These are phyloP conservation scores for Candidula unifasciata DNA, from an alignment of 2,888 invertebrate genomes.

Conservation along the genomic window DNA sequence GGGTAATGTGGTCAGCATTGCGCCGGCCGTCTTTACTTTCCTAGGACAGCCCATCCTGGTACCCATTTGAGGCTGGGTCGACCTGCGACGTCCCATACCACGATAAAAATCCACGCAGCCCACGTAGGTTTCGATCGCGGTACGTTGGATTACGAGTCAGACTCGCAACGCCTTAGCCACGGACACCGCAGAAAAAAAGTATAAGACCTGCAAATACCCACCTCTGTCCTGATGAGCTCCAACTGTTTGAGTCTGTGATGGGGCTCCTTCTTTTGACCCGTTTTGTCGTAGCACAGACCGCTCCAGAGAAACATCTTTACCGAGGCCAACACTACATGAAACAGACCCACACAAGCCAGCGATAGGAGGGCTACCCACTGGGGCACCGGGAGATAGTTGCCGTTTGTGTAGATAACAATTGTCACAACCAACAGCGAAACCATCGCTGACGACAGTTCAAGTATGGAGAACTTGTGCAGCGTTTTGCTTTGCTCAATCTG, in stretches of 20 bases:
- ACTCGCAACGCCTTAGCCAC: too few relatives aligned
- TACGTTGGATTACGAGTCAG: too few relatives aligned
- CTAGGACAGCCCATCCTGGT: too few relatives aligned
- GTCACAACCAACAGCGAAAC: constrained; percentile 58
- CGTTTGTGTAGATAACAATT: constrained; percentile 60
- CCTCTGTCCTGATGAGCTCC: constrained; percentile 70
- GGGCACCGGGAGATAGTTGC: constrained; percentile 48
- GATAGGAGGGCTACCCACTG: constrained; percentile 64
- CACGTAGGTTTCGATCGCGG: too few relatives aligned
- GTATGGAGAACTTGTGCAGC: constrained; percentile 59
- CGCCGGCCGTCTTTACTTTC: too few relatives aligned
- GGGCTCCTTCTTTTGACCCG: constrained; percentile 62
- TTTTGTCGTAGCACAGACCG: constrained; percentile 58
- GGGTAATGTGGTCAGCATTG: too few relatives aligned
- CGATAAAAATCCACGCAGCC: too few relatives aligned
- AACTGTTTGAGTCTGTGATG: constrained; percentile 69
- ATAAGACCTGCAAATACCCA: constrained; percentile 44
- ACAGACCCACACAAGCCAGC: constrained; percentile 56
- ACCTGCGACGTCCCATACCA: too few relatives aligned
- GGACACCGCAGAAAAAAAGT: too few relatives aligned
- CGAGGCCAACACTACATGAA: constrained; percentile 62
- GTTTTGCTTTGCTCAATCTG: constrained; percentile 61
- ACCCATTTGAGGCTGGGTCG: too few relatives aligned
- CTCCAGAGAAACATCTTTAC: constrained; percentile 66
- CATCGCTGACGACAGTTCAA: constrained; percentile 59